Conservation (phyloP, 2,888 invertebrate genomes). For the Galeruca laticollis region DNA sequence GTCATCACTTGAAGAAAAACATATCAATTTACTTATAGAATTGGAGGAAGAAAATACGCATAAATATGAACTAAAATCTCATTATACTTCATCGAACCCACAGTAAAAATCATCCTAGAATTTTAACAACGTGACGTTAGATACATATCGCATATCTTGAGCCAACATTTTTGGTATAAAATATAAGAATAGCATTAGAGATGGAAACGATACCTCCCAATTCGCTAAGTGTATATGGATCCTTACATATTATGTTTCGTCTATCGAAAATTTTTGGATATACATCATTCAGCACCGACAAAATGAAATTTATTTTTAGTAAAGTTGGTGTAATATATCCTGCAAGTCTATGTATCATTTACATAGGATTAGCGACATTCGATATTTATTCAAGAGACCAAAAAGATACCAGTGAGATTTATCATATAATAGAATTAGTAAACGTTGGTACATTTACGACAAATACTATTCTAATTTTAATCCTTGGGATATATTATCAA, state of each 20-base stretch:
- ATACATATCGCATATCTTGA: background rate
- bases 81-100: no score
- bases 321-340: slow-evolving; percentile 18
- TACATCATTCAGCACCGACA: slow-evolving; percentile 18
- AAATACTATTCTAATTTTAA: slow-evolving; percentile 13
- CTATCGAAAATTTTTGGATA: slow-evolving; percentile 22
- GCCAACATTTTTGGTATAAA: background rate
- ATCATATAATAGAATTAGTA: slow-evolving; percentile 26
- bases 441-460: slow-evolving; percentile 21
- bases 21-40: background rate
- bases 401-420: slow-evolving; percentile 22
- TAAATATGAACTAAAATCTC: no score
- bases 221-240: slow-evolving; percentile 1
- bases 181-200: background rate
- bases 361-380: slow-evolving; percentile 14
- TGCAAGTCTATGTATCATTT: slow-evolving; percentile 7
- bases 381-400: slow-evolving; percentile 25
- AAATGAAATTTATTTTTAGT: slow-evolving; percentile 13
- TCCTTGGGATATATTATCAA: slow-evolving; percentile 22
- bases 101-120: no score
- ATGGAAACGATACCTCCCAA: background rate
- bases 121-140: no score
- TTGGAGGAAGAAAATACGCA: background rate
- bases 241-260: slow-evolving; percentile 14
- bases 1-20: background rate